Base-by-base conservation (phyloP, 2,888 invertebrate species). In the Zygaena filipendulae region DNA sequence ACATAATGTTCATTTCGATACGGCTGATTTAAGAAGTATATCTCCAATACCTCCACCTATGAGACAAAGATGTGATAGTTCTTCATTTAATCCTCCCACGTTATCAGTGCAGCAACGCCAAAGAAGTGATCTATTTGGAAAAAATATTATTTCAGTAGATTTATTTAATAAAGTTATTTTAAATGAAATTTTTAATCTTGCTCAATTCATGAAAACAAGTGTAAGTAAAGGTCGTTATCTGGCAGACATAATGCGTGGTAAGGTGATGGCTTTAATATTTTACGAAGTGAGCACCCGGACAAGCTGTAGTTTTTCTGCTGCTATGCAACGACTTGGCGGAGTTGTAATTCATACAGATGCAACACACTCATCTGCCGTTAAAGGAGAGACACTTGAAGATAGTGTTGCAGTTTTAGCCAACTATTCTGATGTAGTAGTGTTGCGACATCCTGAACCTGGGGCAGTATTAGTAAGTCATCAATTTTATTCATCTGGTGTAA, bases 251-350 rank as follows among this genome's bases (percentile, higher is more conserved):
- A 71, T 97, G 19, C 87, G 87, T 61, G 97, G 97, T 21, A 96
- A 95, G 80, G 84, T 97, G 3, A 91, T 99, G 93, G 92, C 96
- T 3, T 93, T 92, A 0, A 87, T 99, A 56, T 99, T 99, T 69
- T 99, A 95, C 68, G 99, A 99, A 83, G 95, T 90, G 0, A 97
- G 97, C 59, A 99, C 99, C 0, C 84, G 99, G 35, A 99, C 99
- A 0, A 90, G 91, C 47, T 93, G 94, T 60, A 98, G 97, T 58
- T 99, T 99, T 75, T 85, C 93, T 0, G 93, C 95, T 1, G 99
- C 99, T 1, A 97, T 98, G 95, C 91, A 94, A 59, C 83, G 97
- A 38, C 84, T 99, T 3, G 99, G 99, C 4, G 99, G 98, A 1
- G 85, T 87, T 12, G 95, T 98, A 1, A 87, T 97, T 45, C 86